Evolutionary conservation across 2,113 vertebrate genomes (phyloP).

Genomic region (Dolichotis patagonum): DNA sequence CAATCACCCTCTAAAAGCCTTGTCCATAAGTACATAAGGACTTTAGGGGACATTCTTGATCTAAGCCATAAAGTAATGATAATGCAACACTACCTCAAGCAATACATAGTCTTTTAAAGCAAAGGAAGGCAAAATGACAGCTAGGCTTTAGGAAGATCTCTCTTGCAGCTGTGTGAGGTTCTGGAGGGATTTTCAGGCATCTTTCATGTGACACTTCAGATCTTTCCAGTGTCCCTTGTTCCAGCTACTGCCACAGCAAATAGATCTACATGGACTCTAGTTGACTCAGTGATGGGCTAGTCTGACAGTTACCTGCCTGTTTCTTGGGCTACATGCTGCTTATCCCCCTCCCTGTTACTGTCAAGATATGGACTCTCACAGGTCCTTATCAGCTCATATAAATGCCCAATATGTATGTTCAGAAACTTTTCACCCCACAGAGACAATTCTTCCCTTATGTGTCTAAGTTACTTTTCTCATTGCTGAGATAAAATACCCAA

Average conservation of each 20-base stretch:
- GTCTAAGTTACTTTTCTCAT: neutral
- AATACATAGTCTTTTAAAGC: neutral
- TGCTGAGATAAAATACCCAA: neutral
- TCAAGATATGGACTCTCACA: too few relatives aligned
- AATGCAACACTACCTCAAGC: neutral
- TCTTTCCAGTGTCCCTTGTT: neutral
- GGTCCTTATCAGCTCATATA: neutral
- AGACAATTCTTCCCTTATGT: neutral
- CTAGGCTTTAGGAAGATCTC: neutral
- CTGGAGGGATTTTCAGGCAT: neutral
- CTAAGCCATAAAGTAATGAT: neutral
- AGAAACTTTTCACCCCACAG: neutral
- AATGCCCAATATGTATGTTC: neutral
- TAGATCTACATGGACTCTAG: neutral
- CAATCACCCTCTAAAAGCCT: neutral
- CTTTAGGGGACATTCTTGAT: neutral
- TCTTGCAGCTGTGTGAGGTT: neutral
- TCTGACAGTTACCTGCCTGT: neutral
- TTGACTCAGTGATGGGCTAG: neutral
- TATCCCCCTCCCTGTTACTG: neutral
- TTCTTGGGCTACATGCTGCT: neutral
- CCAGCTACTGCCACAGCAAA: neutral
- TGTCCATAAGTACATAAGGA: neutral
- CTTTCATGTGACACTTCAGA: neutral
- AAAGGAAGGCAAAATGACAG: neutral